phyloP scores from a whole-genome alignment of 23 tunicate genomes.

The Botrylloides violaceus region DNA sequence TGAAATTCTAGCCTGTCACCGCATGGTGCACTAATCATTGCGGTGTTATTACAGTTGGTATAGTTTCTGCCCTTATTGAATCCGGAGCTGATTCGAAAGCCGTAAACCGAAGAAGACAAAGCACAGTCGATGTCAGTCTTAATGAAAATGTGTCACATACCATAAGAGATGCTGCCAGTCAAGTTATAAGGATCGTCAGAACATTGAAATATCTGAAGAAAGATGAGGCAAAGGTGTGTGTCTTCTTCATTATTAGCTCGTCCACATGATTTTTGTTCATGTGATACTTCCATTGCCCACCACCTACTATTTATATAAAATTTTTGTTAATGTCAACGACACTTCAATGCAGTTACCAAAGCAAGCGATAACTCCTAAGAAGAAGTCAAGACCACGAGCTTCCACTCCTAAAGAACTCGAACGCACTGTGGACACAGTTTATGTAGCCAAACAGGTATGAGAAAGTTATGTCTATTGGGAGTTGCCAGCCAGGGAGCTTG shows the following conservation, averaged over 20 bases:
- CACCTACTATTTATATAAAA: too few relatives aligned
- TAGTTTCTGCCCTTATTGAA: conserved; percentile 66
- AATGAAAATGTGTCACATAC: conserved; percentile 28
- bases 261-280: too few relatives aligned
- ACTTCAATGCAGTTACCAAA: not conserved
- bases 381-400: conserved; percentile 4
- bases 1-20: not conserved
- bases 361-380: not conserved
- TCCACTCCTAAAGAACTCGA: conserved; percentile 13
- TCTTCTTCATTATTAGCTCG: too few relatives aligned
- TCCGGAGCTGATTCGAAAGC: conserved; percentile 51
- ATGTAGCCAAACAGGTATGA: conserved; percentile 17
- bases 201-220: conserved; percentile 26
- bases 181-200: conserved; percentile 18
- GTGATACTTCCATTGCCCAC: too few relatives aligned
- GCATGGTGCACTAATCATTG: not conserved
- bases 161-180: conserved; percentile 19
- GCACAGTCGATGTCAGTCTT: conserved; percentile 48
- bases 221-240: not conserved
- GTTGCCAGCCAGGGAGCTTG: too few relatives aligned
- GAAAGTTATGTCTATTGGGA: too few relatives aligned
- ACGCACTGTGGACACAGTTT: conserved; percentile 5
- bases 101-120: conserved; percentile 35
- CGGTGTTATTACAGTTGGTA: conserved; percentile 25
- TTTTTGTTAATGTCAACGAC: too few relatives aligned